Base-by-base conservation (phyloP, 1,140 invertebrate genomes). In the Tenebrio molitor region DNA sequence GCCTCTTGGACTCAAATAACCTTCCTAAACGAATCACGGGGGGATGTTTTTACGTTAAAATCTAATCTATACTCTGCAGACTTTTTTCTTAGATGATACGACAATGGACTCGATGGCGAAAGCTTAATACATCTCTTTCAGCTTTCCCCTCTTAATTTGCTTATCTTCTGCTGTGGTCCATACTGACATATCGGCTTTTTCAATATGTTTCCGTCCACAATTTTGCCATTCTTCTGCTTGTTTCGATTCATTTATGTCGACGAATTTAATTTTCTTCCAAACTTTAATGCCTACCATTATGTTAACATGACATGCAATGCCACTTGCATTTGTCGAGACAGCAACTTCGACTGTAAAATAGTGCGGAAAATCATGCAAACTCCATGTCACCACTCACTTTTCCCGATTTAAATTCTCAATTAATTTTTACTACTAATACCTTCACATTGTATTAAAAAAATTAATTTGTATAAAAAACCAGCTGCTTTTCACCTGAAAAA, bases 41-140 rank as follows among this genome's bases (percentile, higher is more conserved):
- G 50, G 50, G 50, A 29, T 58, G 50, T 58, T 58, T 58, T 29
- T 58, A 58, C 50, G 50, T 58, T 58, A 58, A 58, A 58, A 58
- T 58, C 50, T 58, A 58, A 58, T 58, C 50, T 58, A 58, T 58
- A 58, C 23, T 29, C 50, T 58, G 50, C 50, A 58, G 50, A 58
- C 50, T 58, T 58, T 53, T 58, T 58, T 58, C 50, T 58, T 58
- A 58, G 50, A 8, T 58, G 50, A 58, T 29, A 58, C 50, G 21
- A 58, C 50, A 58, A 58, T 58, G 50, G 50, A 58, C 50, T 58
- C n/a, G 10, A 58, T 58, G 23, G 21, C 21, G 23, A 12, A 14
- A 58, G 21, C 21, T 58, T 58, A 58, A 58, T 58, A 58, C 21
- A 12, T 58, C 50, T 58, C 50, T 58, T 58, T 58, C 21, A 58